Evolutionary conservation across 35 echinoderm and acorn worm genomes (phyloP), one percentile per base, ranked within the genome.

Genomic region (Anneissia japonica): DNA sequence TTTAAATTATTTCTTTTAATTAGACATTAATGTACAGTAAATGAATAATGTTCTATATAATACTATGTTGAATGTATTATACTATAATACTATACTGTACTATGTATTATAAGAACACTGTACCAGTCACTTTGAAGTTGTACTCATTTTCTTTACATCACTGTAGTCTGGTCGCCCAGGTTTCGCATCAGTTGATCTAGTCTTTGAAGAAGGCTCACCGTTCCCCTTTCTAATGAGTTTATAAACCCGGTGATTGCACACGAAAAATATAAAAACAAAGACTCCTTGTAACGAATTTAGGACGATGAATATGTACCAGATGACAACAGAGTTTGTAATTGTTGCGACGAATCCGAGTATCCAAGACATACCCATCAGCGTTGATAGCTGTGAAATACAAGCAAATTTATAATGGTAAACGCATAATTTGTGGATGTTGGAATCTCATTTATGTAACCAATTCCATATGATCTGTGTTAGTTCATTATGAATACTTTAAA

Each of bases 321-420:
- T 38, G 43, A 77, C 86, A 41, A 31, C 35, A 0, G 76, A 31
- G 31, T 64, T 30, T 14, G 46, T 51, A 38, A 87, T 40, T 32
- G 86, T 45, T 34, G 77, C 86, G 0, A 87, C 41, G 39, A 55
- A 87, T 14, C 86, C 86, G 34, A 80, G 16, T 4, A 87, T 34
- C 86, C 86, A 87, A 0, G 86, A 79, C 32, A 87, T 79, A 31
- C 86, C 86, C 86, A 87, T 87, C 30, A 80, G 29, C 17, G 77
- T 39, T 23, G 86, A 87, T 11, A 87, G 29, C 86, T 87, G 31
- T n/a, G n/a, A n/a, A n/a, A n/a, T n/a, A n/a, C n/a, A n/a, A n/a
- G n/a, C n/a, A n/a, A n/a, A n/a, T n/a, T n/a, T n/a, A n/a, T n/a
- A n/a, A n/a, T n/a, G n/a, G n/a, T n/a, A n/a, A n/a, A n/a, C n/a